Evolutionary conservation across 2,888 invertebrate genomes (phyloP).

Genomic region (Diachrysia chrysitis): DNA sequence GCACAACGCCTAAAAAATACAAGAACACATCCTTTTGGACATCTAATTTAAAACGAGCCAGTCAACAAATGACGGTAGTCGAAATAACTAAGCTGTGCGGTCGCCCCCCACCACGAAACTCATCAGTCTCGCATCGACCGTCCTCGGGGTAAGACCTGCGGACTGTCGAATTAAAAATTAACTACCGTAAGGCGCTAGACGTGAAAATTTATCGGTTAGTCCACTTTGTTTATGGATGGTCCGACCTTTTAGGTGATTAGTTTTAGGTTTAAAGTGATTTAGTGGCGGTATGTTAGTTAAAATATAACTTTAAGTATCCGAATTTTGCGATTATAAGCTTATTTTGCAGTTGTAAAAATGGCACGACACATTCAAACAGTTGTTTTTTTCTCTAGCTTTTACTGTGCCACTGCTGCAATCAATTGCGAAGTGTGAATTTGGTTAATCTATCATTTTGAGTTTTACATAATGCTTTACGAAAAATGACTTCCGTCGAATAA

Average conservation of each 20-base stretch:
- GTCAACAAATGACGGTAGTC: slow-evolving; percentile 86
- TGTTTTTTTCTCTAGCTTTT: no score
- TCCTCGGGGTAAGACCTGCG: slow-evolving; percentile 74
- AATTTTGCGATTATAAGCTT: slow-evolving; percentile 1
- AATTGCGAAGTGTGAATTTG: no score
- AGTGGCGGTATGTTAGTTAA: slow-evolving; percentile 53
- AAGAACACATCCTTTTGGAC: slow-evolving; percentile 67
- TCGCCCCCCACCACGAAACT: slow-evolving; percentile 72
- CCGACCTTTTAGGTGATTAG: slow-evolving; percentile 79
- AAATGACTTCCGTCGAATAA: background rate
- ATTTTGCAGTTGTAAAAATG: background rate
- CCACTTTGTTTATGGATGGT: slow-evolving; percentile 78
- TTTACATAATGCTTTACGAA: background rate
- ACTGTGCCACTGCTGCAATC: no score
- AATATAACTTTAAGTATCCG: slow-evolving; percentile 31
- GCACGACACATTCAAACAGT: no score
- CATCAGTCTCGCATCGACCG: slow-evolving; percentile 84
- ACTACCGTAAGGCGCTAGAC: slow-evolving; percentile 71
- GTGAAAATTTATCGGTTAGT: slow-evolving; percentile 78
- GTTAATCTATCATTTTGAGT: no score
- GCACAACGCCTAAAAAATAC: slow-evolving; percentile 50
- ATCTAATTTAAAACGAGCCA: slow-evolving; percentile 82
- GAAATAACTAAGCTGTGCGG: slow-evolving; percentile 84
- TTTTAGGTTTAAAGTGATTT: slow-evolving; percentile 66
- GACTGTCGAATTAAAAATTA: slow-evolving; percentile 84